Base-by-base conservation (phyloP, 2,797 vertebrate genomes). In the Loriculus beryllinus region DNA sequence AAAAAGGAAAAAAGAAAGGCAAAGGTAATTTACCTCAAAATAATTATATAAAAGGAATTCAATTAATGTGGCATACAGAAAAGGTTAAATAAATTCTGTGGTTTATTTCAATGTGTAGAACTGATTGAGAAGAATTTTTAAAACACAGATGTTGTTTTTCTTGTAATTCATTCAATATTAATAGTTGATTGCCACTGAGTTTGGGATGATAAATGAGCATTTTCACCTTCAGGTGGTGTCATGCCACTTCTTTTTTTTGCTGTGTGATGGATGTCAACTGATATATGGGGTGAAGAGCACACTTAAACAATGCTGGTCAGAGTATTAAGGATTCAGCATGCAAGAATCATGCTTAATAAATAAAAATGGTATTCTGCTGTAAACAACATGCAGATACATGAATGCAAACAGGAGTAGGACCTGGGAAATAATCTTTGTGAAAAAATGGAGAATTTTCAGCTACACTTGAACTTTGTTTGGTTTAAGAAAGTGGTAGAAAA, bases 361-460 rank as follows among this genome's bases (percentile, higher is more conserved):
- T 29, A 49, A 63, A 84, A 69, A 39, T 15, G 1, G 2, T 17
- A 20, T 65, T 74, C 21, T 84, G 42, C 35, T 54, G 8, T 14
- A 49, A 76, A 68, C 7, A 28, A 16, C 14, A 42, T 2, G n/a
- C 10, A 54, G 14, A 52, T 39, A 3, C 11, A 4, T 11, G 2
- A 56, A 48, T 25, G 23, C 7, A 75, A 79, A 72, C 5, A 59
- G 1, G 3, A 62, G 4, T 54, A 57, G 84, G 17, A 29, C 12
- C 14, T 57, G 7, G 9, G 6, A 85, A 83, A 72, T 35, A 68
- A 79, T 21, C 13, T 35, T 35, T 12, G 3, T 28, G 31, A 10
- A n/a, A 51, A 49, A 62, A 43, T 1, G 0, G 3, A n/a, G 19
- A 43, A 3, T 1, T 19, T 88, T 80, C 7, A 74, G 15, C 9